Evolutionary conservation across 2,888 invertebrate genomes (phyloP).

Genomic region (Sussaba pulchella): DNA sequence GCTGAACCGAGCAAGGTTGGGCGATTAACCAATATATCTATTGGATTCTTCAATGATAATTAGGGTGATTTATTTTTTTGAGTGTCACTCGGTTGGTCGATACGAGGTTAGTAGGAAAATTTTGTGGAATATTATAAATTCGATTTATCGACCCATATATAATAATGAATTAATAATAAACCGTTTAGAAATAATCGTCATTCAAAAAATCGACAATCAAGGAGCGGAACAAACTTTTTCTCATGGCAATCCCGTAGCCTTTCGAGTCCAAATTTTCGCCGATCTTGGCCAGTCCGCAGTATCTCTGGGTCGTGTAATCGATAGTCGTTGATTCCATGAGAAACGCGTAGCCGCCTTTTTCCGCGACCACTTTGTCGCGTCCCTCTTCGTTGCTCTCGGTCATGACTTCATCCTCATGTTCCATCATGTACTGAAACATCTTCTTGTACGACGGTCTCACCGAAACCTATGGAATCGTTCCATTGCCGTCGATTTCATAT

Average conservation of each 20-base stretch:
- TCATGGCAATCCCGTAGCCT: constrained; percentile 95
- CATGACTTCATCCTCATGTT: constrained; percentile 87
- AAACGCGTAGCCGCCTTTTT: constrained; percentile 90
- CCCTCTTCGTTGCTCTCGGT: constrained; percentile 88
- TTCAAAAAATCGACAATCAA: too few relatives aligned
- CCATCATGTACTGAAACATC: constrained; percentile 92
- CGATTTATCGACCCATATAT: too few relatives aligned
- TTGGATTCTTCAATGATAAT: too few relatives aligned
- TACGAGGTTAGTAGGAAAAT: too few relatives aligned
- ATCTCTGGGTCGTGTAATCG: constrained; percentile 92
- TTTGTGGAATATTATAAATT: too few relatives aligned
- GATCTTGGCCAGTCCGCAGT: constrained; percentile 91
- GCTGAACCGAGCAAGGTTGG: too few relatives aligned
- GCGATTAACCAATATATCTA: too few relatives aligned
- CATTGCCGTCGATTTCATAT: not conserved
- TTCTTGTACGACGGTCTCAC: constrained; percentile 91
- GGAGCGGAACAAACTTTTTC: constrained; percentile 86
- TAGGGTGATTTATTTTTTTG: too few relatives aligned
- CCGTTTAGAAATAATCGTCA: too few relatives aligned
- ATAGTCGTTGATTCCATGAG: constrained; percentile 96
- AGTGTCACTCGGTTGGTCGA: too few relatives aligned
- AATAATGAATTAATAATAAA: too few relatives aligned
- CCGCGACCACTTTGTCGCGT: constrained; percentile 85
- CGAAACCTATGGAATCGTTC: constrained; percentile 88
- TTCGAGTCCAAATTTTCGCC: constrained; percentile 92